Percentiles rank a stretch among this genome's conserved stretches.
Evolutionary conservation across 2,113 vertebrate species (phyloP).

Genomic region (Lophura nycthemera): DNA sequence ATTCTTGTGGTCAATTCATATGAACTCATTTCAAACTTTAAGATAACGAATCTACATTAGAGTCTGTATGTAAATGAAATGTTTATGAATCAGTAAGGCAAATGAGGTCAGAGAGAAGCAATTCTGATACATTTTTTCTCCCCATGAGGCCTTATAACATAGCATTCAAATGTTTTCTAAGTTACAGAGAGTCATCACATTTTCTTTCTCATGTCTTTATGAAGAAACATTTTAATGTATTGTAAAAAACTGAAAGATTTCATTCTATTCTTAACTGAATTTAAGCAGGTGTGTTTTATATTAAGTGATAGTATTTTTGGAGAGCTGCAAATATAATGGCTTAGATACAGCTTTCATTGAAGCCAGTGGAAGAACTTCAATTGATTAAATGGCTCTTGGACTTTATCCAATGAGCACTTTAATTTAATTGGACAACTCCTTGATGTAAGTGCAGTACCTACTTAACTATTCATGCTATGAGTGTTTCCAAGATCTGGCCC

Average conservation of each 20-base stretch:
- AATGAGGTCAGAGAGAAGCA: background rate
- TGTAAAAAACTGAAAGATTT: background rate
- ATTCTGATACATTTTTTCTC: background rate
- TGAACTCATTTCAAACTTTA: background rate
- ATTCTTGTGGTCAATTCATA: background rate
- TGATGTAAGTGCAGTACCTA: background rate
- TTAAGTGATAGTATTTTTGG: background rate
- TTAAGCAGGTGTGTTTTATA: background rate
- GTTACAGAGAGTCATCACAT: background rate
- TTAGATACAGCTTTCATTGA: background rate
- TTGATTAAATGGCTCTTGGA: constrained; percentile 13
- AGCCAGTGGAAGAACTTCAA: constrained; percentile 9
- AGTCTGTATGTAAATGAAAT: background rate
- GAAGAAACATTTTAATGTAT: background rate
- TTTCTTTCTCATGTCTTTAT: background rate
- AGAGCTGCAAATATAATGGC: background rate
- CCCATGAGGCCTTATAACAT: background rate
- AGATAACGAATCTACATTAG: background rate
- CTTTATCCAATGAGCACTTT: constrained; percentile 7
- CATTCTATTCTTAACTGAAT: background rate
- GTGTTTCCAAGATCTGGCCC: background rate
- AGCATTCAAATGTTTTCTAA: background rate
- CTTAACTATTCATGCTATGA: background rate
- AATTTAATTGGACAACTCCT: constrained; percentile 14
- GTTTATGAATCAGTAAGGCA: background rate